These are phyloP conservation scores for Phylloscopus collybita DNA, from an alignment of 2,797 vertebrate genomes.

Conservation along the genomic window DNA sequence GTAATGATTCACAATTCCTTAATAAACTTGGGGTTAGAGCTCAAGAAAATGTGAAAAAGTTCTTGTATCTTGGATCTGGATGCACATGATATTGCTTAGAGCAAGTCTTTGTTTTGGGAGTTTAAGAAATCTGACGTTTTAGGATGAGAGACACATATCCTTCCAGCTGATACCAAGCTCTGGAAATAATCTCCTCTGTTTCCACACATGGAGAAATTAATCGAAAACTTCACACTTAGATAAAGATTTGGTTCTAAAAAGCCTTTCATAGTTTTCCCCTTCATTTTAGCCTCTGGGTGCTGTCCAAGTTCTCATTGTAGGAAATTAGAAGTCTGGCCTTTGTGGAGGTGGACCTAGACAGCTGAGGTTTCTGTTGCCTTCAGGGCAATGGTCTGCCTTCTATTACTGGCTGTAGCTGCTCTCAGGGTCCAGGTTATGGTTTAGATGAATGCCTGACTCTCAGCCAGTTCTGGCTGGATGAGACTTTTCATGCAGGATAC, in stretches of 20 bases:
- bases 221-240: not conserved
- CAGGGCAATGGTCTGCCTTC: not conserved
- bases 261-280: not conserved
- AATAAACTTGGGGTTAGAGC: not conserved
- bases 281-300: not conserved
- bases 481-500: not conserved
- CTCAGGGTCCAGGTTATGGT: not conserved
- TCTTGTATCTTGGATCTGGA: not conserved
- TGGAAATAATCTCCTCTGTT: not conserved
- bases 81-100: not conserved
- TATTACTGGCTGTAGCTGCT: not conserved
- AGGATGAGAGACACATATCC: rapidly evolving
- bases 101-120: not conserved
- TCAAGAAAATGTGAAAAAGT: not conserved
- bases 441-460: not conserved
- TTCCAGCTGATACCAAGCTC: not conserved
- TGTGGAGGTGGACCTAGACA: not conserved
- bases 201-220: not conserved
- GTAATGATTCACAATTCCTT: not conserved
- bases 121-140: not conserved
- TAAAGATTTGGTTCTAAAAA: not conserved
- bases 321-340: not conserved
- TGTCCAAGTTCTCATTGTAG: not conserved
- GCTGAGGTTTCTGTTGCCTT: not conserved
- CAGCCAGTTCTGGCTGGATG: not conserved